These are phyloP conservation scores for Caenorhabditis latens DNA, from an alignment of 1,140 invertebrate species.

Conservation along the genomic window DNA sequence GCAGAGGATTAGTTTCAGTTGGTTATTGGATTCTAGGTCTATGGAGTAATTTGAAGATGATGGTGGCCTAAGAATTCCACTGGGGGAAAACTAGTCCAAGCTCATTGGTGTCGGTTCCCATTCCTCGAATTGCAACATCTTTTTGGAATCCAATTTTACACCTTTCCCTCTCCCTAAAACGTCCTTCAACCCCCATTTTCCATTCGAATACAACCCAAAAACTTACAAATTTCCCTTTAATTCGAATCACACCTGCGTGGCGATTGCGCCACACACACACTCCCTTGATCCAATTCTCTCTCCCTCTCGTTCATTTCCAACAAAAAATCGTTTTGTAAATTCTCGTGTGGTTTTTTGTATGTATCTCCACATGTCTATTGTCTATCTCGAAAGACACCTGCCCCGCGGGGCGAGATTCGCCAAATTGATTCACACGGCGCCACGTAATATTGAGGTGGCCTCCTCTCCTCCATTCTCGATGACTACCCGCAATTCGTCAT, in stretches of 20 bases:
- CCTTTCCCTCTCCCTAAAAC: not conserved
- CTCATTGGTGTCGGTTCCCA: no score
- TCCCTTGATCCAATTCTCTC: not conserved
- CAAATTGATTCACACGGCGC: slow-evolving; percentile 40
- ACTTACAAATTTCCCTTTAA: slow-evolving; percentile 22
- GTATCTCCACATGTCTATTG: not conserved
- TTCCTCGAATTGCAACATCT: no score
- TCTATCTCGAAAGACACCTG: not conserved
- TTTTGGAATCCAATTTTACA: not conserved
- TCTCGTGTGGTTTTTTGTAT: not conserved
- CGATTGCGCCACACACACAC: not conserved
- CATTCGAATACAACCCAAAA: not conserved
- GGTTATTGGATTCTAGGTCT: no score
- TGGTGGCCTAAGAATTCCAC: no score
- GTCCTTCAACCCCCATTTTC: not conserved
- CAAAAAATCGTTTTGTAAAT: not conserved
- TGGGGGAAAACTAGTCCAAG: no score
- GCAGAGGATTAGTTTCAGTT: not conserved
- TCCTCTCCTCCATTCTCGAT: not conserved
- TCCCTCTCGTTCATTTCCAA: not conserved
- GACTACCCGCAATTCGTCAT: not conserved
- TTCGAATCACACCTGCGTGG: slow-evolving; percentile 28
- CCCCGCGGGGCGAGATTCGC: slow-evolving; percentile 29
- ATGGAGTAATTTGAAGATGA: not conserved
- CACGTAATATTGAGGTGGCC: not conserved